A percentile compares a stretch with the other conserved stretches of the same genome.
Evolutionary conservation across 2,888 invertebrate species (phyloP).

Genomic region (Drosophila maculinotata): DNA sequence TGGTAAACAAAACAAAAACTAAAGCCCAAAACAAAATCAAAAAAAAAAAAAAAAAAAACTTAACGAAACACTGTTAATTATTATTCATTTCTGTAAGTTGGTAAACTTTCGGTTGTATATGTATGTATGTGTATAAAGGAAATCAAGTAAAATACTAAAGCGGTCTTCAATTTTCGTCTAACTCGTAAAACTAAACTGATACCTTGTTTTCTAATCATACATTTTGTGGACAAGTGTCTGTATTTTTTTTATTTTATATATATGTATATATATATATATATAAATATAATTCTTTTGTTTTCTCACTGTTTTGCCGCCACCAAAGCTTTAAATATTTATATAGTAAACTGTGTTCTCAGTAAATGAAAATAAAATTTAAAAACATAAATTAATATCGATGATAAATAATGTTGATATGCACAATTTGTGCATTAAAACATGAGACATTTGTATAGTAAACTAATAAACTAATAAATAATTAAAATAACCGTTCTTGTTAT

Average conservation of each 20-base stretch:
- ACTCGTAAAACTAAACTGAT: conserved; percentile 18
- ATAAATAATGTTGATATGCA: conserved; percentile 43
- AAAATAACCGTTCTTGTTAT: conserved; percentile 70
- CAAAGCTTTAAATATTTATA: conserved; percentile 78
- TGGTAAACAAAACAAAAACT: conserved; percentile 60
- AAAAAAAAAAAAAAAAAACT: conserved; percentile 21
- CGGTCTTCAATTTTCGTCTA: conserved; percentile 63
- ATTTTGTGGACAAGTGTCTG: too few species aligned
- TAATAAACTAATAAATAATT: conserved; percentile 61
- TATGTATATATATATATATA: conserved; percentile 16
- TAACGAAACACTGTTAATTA: conserved; percentile 65
- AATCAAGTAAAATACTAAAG: conserved; percentile 59
- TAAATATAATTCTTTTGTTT: too few species aligned
- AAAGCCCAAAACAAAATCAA: conserved; percentile 42
- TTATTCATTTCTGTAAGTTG: conserved; percentile 56
- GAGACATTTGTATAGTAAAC: conserved; percentile 74
- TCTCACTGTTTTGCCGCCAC: conserved; percentile 70
- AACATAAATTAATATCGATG: conserved; percentile 44
- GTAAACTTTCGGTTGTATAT: conserved; percentile 67
- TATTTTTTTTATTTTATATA: conserved; percentile 13
- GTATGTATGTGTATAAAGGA: conserved; percentile 65
- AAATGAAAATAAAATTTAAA: conserved; percentile 38
- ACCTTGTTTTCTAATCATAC: conserved; percentile 1
- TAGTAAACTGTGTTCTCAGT: conserved; percentile 76
- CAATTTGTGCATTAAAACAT: conserved; percentile 20